Evolutionary conservation across 2,113 vertebrate genomes (phyloP), one percentile per base, ranked within the genome.

Genomic region (Podarcis cretensis): DNA sequence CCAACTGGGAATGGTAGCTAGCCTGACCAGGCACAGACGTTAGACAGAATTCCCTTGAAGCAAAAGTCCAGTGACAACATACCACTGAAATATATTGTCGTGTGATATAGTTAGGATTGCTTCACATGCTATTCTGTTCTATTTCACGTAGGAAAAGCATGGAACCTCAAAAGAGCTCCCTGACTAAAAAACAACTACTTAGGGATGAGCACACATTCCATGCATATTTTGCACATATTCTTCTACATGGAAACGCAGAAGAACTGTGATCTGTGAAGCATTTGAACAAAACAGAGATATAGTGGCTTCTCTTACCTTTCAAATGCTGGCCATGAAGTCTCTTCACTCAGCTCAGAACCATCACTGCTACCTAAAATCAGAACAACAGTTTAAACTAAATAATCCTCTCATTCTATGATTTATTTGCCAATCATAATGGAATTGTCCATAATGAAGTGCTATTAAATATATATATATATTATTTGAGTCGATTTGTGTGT

Each of bases 321-420:
- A 96, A 99, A 99, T 16, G 99, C 98, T 76, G 99, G 99, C 99
- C 99, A 99, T 1, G 99, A 98, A 91, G 98, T 98, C 92, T 99
- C 99, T 93, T 99, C 99, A 93, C 99, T 99, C 95, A 99, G 98
- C 89, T 99, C 98, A 30, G 99, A 99, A 83, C 99, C 99, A 94
- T 99, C 99, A 81, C 99, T 99, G 96, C 99, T 99, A 92, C 99
- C 99, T 99, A 95, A 43, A 96, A 18, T 16, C 80, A 95, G 20
- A 96, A 91, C 0, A 7, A 83, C 1, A 57, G 0, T 43, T 84
- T 63, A 18, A 71, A 78, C 57, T 40, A 78, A 59, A 57, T 30
- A 71, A 59, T 23, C 30, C 5, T 8, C 6, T 85, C 30, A 90
- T 85, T 92, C 86, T 27, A 83, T 40, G 57, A 54, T 25, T 75